Evolutionary conservation across 2,888 invertebrate genomes (phyloP).

Genomic region (Hydrotaea cyrtoneurina): DNA sequence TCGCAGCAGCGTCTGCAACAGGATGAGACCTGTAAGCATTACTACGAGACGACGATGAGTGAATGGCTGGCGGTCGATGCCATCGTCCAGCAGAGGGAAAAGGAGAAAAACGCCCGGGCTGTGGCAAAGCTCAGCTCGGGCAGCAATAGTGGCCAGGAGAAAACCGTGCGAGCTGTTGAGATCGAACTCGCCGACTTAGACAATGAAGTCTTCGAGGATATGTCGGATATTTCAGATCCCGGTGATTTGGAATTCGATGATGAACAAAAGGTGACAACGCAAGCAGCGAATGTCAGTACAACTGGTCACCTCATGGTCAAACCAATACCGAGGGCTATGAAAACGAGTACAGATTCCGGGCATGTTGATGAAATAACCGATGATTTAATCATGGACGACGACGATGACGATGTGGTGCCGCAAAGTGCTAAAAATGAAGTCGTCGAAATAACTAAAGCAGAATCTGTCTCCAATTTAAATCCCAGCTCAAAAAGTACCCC

Average conservation of each 20-base stretch:
- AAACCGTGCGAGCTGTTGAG: conserved; percentile 81
- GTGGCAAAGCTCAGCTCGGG: conserved; percentile 92
- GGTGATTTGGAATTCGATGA: conserved; percentile 78
- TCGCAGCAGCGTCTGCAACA: conserved; percentile 85
- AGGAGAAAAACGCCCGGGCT: conserved; percentile 91
- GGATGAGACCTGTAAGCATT: conserved; percentile 86
- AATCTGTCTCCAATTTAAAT: conserved; percentile 23
- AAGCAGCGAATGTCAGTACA: conserved; percentile 48
- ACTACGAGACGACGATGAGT: conserved; percentile 95
- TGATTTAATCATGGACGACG: conserved; percentile 74
- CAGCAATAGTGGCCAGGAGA: conserved; percentile 83
- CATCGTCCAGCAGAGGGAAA: conserved; percentile 91
- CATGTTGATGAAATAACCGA: conserved; percentile 80
- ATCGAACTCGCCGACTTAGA: conserved; percentile 83
- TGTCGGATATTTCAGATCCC: conserved; percentile 82
- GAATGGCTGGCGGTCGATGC: conserved; percentile 98
- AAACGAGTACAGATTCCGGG: conserved; percentile 80
- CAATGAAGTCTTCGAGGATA: conserved; percentile 82
- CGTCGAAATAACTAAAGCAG: neutral
- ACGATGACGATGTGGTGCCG: conserved; percentile 53
- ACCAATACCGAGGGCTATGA: conserved; percentile 78
- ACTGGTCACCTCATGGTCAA: conserved; percentile 72
- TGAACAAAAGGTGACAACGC: conserved; percentile 69
- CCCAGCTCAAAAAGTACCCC: conserved; percentile 74
- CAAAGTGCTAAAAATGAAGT: neutral